phyloP scores from a whole-genome alignment of 2,113 vertebrate genomes.

The Procapra przewalskii region DNA sequence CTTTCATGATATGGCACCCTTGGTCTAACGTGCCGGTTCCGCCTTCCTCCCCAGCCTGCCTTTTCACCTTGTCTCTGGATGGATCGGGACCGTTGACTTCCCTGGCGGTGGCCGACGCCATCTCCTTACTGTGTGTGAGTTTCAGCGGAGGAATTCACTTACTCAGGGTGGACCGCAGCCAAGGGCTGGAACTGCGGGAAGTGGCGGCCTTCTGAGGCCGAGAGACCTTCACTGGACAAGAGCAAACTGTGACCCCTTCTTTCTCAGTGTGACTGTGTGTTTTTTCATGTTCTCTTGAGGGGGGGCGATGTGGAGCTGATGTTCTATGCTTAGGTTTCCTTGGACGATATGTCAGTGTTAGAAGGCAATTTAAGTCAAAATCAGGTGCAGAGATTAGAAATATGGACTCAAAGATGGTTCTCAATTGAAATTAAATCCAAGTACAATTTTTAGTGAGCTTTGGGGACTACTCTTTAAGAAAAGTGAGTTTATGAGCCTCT shows the following conservation, averaged over 20 bases:
- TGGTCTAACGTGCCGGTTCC: not conserved
- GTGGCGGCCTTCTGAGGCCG: constrained; percentile 76
- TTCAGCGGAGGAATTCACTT: constrained; percentile 87
- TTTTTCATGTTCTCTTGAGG: not conserved
- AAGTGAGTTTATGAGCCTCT: not conserved
- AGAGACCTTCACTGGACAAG: not conserved
- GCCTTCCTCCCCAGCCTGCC: constrained; percentile 81
- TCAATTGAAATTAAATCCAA: not conserved
- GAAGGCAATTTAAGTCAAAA: not conserved
- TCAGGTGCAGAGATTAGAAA: not conserved
- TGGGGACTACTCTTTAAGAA: not conserved
- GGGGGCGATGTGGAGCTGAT: not conserved
- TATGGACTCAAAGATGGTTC: not conserved
- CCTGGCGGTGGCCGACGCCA: constrained; percentile 81
- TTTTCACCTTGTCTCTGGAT: constrained; percentile 86
- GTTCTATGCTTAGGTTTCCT: not conserved
- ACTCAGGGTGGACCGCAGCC: constrained; percentile 65
- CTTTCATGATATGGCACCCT: not conserved
- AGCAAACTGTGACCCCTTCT: not conserved
- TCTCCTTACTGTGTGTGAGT: constrained; percentile 89
- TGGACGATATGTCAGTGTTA: not conserved
- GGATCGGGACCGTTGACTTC: constrained; percentile 89
- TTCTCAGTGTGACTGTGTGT: not conserved
- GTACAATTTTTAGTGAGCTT: not conserved
- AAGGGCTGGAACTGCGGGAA: constrained; percentile 59